phyloP scores from a whole-genome alignment of 2,113 vertebrate species.

The Gadus chalcogrammus region DNA sequence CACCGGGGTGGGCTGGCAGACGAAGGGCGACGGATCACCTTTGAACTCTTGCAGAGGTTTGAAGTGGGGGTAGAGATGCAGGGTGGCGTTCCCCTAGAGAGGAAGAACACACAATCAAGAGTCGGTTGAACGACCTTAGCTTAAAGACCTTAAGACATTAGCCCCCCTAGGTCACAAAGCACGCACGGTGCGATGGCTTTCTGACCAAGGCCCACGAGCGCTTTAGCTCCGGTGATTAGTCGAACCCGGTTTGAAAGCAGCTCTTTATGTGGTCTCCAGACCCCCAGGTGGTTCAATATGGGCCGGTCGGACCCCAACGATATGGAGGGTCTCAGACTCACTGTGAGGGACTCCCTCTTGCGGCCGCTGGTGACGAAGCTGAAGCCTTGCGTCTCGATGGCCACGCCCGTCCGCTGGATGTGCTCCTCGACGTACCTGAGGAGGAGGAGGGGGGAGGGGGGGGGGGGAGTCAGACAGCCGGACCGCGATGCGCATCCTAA shows the following conservation, averaged over 20 bases:
- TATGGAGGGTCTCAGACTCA: conserved; percentile 46
- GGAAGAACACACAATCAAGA: background rate
- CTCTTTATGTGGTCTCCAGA: too few species aligned
- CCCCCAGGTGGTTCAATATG: too few species aligned
- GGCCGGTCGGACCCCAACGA: too few species aligned
- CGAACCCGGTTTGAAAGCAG: too few species aligned
- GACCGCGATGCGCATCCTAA: too few species aligned
- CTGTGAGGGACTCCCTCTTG: conserved; percentile 82
- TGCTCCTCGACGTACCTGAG: conserved; percentile 83
- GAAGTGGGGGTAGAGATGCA: conserved; percentile 82
- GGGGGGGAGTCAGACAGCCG: too few species aligned
- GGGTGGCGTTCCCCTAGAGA: conserved; percentile 78
- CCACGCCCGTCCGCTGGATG: conserved; percentile 82
- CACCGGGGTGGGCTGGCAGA: background rate
- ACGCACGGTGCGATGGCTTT: too few species aligned
- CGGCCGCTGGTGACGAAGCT: conserved; percentile 82
- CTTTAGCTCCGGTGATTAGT: too few species aligned
- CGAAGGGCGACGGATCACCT: conserved; percentile 62
- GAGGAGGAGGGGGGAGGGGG: background rate
- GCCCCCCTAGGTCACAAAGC: too few species aligned
- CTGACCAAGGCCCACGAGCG: too few species aligned
- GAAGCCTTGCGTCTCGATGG: conserved; percentile 83
- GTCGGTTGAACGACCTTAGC: too few species aligned
- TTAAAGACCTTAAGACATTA: too few species aligned
- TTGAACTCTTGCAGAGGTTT: conserved; percentile 78